phyloP scores from a whole-genome alignment of 2,113 vertebrate genomes.

The Dolichotis patagonum region DNA sequence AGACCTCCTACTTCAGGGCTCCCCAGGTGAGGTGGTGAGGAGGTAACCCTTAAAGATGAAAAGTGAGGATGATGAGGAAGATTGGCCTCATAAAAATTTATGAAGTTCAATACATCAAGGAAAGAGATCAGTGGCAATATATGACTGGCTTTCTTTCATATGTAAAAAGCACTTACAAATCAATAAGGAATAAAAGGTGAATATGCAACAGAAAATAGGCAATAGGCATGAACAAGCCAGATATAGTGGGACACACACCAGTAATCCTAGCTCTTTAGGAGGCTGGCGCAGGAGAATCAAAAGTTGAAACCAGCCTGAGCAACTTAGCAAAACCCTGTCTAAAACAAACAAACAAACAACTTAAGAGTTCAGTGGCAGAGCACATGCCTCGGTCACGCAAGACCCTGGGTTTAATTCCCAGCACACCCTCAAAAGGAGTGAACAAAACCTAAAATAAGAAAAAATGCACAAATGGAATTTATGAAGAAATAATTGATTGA shows the following conservation, averaged over 20 bases:
- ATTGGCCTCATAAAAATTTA: not conserved
- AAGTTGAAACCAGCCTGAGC: not conserved
- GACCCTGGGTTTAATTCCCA: not conserved
- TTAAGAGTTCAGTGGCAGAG: not conserved
- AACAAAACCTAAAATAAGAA: not conserved
- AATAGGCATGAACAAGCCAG: not conserved
- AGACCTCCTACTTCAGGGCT: not conserved
- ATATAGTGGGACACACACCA: not conserved
- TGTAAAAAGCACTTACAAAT: conserved; percentile 19
- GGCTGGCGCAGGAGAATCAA: not conserved
- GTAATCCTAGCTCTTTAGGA: not conserved
- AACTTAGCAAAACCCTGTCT: not conserved
- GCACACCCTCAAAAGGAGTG: not conserved
- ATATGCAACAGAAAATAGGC: not conserved
- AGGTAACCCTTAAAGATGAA: not conserved
- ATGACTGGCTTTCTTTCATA: not conserved
- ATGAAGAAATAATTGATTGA: conserved; percentile 21
- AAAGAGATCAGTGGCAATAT: not conserved
- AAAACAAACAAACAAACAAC: not conserved
- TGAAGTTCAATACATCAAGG: not conserved
- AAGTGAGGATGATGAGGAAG: not conserved
- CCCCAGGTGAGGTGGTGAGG: not conserved
- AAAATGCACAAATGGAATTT: not conserved
- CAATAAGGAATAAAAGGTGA: not conserved
- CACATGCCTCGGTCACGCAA: not conserved